phyloP scores from a whole-genome alignment of 2,797 vertebrate species.

The Sebastes miniatus region DNA sequence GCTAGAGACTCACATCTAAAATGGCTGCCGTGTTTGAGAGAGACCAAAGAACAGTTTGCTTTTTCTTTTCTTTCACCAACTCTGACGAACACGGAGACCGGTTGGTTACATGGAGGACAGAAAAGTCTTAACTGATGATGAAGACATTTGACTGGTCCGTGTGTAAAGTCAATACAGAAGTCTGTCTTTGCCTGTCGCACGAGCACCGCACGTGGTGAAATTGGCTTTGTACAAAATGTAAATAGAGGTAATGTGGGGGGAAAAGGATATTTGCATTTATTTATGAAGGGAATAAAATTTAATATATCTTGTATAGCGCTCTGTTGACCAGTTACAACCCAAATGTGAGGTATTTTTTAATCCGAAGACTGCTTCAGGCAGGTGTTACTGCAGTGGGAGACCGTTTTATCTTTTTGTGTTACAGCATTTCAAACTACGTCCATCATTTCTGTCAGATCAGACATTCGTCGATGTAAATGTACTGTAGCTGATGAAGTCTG shows the following conservation, averaged over 20 bases:
- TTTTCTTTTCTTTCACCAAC: neutral
- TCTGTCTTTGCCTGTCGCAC: neutral
- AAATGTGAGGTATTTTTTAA: constrained; percentile 63
- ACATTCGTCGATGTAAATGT: constrained; percentile 28
- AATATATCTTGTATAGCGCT: constrained; percentile 85
- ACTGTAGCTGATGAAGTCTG: constrained; percentile 38
- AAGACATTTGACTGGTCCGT: constrained; percentile 12
- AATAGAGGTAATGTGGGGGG: constrained; percentile 70
- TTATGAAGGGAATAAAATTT: constrained; percentile 86
- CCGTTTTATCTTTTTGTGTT: constrained; percentile 67
- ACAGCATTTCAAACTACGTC: constrained; percentile 63
- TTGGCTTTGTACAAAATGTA: constrained; percentile 80
- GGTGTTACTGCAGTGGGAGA: constrained; percentile 77
- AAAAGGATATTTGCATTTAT: constrained; percentile 83
- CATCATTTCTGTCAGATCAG: constrained; percentile 33
- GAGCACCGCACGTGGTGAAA: neutral
- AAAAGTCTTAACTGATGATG: constrained; percentile 9
- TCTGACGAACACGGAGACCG: constrained; percentile 28
- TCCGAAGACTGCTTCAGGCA: constrained; percentile 72
- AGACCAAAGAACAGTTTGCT: constrained; percentile 29
- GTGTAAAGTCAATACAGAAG: constrained; percentile 12
- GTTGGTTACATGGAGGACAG: constrained; percentile 44
- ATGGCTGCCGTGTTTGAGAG: constrained; percentile 40
- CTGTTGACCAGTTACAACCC: constrained; percentile 76
- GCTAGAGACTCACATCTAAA: constrained; percentile 52